Conservation (phyloP, 2,888 invertebrate genomes). For the Dasysyrphus tricinctus region DNA sequence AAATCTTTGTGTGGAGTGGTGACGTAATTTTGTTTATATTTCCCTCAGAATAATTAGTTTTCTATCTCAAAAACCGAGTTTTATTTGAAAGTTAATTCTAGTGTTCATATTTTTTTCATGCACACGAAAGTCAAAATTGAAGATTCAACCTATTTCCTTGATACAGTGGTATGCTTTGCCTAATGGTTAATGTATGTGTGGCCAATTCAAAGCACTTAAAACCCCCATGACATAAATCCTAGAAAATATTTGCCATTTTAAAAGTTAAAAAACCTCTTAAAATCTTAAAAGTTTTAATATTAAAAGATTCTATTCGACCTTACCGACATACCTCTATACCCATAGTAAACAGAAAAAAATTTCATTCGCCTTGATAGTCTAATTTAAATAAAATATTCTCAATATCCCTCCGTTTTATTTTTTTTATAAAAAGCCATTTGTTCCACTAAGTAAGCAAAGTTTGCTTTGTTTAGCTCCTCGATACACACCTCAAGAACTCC, state of each 20-base stretch:
- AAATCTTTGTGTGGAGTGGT: too few relatives aligned
- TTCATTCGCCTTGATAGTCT: conserved; percentile 57
- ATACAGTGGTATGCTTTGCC: background rate
- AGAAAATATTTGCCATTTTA: background rate
- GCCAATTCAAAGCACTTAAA: background rate
- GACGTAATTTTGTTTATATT: too few relatives aligned
- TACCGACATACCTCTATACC: background rate
- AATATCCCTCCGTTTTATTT: conserved; percentile 38
- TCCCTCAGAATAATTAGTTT: too few relatives aligned
- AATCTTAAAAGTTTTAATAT: conserved; percentile 23
- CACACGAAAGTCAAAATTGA: background rate
- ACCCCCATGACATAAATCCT: conserved; percentile 38
- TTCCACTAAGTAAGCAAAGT: conserved; percentile 70
- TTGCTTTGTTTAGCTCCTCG: conserved; percentile 1
- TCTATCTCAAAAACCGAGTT: too few relatives aligned
- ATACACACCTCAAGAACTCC: conserved; percentile 20
- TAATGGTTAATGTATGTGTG: background rate
- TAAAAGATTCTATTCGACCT: conserved; percentile 28
- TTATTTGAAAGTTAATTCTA: too few relatives aligned
- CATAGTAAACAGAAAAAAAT: conserved; percentile 24
- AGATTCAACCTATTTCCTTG: background rate
- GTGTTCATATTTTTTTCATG: too few relatives aligned
- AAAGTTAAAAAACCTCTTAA: conserved; percentile 29
- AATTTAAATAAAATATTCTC: conserved; percentile 74
- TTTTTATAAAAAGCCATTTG: conserved; percentile 57